phyloP scores from a whole-genome alignment of 2,888 invertebrate genomes.

The Acronicta psi region DNA sequence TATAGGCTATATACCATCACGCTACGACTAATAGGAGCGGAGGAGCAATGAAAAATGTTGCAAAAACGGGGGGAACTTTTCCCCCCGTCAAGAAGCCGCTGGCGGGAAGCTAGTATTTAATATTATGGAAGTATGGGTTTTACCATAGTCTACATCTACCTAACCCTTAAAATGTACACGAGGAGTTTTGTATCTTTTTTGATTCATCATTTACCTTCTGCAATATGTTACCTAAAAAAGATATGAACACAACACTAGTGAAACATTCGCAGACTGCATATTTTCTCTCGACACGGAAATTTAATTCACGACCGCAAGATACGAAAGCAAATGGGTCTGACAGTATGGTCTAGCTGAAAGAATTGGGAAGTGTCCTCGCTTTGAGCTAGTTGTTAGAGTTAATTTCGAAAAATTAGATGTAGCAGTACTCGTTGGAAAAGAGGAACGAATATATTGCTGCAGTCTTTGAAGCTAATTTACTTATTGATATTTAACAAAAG shows the following conservation, averaged over 20 bases:
- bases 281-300: not conserved
- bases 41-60: too few species aligned
- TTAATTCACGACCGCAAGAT: not conserved
- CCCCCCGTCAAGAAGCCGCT: too few species aligned
- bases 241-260: not conserved
- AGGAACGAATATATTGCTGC: not conserved
- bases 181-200: too few species aligned
- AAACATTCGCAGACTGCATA: not conserved
- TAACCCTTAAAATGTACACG: too few species aligned
- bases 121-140: too few species aligned
- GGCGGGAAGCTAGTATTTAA: too few species aligned
- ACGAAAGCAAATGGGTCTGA: not conserved
- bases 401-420: constrained; percentile 11
- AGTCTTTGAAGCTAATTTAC: not conserved
- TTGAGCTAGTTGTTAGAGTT: constrained; percentile 8
- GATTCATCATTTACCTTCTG: not conserved
- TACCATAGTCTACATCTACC: too few species aligned
- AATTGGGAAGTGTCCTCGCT: constrained; percentile 3
- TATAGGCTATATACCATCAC: too few species aligned
- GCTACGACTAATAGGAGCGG: too few species aligned
- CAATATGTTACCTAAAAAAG: not conserved
- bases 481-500: not conserved
- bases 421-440: not conserved
- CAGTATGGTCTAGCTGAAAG: not conserved
- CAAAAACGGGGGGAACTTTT: too few species aligned